phyloP scores from a whole-genome alignment of 1,140 invertebrate species.

The Ostrea denselamellosa region DNA sequence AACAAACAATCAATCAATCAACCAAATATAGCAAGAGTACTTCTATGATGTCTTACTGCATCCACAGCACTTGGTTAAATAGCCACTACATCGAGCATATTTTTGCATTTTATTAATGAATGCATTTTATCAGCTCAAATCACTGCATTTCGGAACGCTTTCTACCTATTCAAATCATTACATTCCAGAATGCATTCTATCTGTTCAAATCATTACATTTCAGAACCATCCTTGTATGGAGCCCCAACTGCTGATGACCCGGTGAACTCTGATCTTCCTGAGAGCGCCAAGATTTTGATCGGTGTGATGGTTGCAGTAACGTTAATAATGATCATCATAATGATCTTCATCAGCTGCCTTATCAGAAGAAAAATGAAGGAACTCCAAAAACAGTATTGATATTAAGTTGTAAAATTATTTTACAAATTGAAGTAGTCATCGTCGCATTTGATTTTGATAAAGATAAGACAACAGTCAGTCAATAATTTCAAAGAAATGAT shows the following conservation, averaged over 20 bases:
- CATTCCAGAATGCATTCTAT: background rate
- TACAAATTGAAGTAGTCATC: no score
- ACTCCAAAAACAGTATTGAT: background rate
- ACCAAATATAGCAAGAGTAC: no score
- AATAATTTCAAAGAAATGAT: no score
- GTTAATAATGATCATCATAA: conserved; percentile 11
- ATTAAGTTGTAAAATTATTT: no score
- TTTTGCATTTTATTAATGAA: no score
- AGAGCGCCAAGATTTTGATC: conserved; percentile 50
- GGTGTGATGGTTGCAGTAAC: conserved; percentile 45
- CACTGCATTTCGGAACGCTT: background rate
- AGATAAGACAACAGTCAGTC: no score
- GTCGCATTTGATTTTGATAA: no score
- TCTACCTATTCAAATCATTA: background rate
- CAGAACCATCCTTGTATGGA: conserved; percentile 6
- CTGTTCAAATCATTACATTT: background rate
- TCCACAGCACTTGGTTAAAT: no score
- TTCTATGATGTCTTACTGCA: no score
- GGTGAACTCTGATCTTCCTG: conserved; percentile 28
- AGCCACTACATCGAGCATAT: no score
- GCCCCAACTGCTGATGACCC: conserved; percentile 9
- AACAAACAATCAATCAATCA: no score
- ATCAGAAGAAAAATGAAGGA: conserved; percentile 4
- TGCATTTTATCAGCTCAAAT: background rate
- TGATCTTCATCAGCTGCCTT: conserved; percentile 41